These are phyloP conservation scores for Silurus glanis DNA, from an alignment of 2,113 vertebrate species.

Conservation along the genomic window DNA sequence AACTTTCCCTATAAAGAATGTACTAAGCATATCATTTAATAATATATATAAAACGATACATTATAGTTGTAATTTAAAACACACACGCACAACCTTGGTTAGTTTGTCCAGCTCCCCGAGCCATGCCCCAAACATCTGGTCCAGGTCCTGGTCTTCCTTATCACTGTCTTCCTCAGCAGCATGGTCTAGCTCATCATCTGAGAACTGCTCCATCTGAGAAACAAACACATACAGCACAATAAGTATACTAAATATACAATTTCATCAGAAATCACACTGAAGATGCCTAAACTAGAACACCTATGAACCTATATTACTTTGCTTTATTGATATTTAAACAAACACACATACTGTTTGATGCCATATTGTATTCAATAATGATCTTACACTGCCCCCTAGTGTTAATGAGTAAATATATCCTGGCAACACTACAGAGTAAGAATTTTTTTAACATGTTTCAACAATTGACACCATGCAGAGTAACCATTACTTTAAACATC, in stretches of 20 bases:
- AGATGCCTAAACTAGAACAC: neutral
- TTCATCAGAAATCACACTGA: neutral
- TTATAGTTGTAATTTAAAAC: constrained; percentile 37
- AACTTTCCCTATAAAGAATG: neutral
- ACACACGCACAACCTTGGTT: constrained; percentile 88
- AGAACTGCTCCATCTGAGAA: constrained; percentile 85
- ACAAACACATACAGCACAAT: neutral
- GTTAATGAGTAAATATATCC: constrained; percentile 6
- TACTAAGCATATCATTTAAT: neutral
- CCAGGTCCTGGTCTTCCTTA: constrained; percentile 96
- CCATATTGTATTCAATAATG: no score
- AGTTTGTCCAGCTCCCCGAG: constrained; percentile 95
- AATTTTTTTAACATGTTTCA: constrained; percentile 7
- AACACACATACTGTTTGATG: neutral
- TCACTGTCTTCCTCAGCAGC: constrained; percentile 91
- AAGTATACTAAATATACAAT: no score
- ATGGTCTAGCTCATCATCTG: constrained; percentile 87
- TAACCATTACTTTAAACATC: constrained; percentile 11
- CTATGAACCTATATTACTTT: neutral
- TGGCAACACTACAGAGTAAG: neutral
- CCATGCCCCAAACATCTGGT: constrained; percentile 99
- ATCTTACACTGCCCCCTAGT: constrained; percentile 48
- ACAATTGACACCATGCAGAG: constrained; percentile 23
- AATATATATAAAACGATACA: no score
- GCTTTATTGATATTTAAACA: neutral